Evolutionary conservation across 2,113 vertebrate species (phyloP), one percentile per base, ranked within the genome.

Genomic region (Larimichthys polyactis): DNA sequence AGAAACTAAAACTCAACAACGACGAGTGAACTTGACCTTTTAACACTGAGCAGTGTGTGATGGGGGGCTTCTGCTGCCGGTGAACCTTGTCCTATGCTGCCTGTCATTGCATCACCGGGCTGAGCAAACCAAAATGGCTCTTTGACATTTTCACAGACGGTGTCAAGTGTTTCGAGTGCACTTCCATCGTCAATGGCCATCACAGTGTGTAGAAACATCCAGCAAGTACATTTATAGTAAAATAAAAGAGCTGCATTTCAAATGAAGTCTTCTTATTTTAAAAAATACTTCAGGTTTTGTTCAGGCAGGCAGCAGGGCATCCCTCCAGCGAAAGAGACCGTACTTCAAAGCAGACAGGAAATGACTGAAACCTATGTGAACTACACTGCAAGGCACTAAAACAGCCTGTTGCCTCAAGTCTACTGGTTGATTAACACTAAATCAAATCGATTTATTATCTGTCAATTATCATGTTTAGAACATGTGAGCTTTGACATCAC

Each of bases 111-210:
- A 68, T 58, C 75, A 85, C 67, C 32, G 19, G 27, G 55, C 60
- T 17, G 22, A 77, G 78, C 52, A 43, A 86, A 84, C 64, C 58
- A 43, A 65, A 63, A 59, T 68, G 87, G 69, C 74, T 79, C 76
- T 88, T 59, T 94, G 93, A 94, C 93, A 91, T 94, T 94, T 90
- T 62, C 82, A 84, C 84, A 80, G 49, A 58, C 16, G 87, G 92
- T 91, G 77, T 93, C 81, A 12, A 36, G 32, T 36, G 79, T 67
- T 92, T 91, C 84, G 86, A 79, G 65, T 69, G 11, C 62, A n/a
- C 48, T 24, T 29, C 15, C 60, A 20, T 15, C 32, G 16, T 52
- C 66, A 46, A 4, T 24, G n/a, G 32, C 60, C 40, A 11, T 8
- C 36, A 8, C 36, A 40, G 36, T 40, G 7, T 40, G 16, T 9